These are phyloP conservation scores for Sylvia atricapilla DNA, from an alignment of 2,113 vertebrate species.

Conservation along the genomic window DNA sequence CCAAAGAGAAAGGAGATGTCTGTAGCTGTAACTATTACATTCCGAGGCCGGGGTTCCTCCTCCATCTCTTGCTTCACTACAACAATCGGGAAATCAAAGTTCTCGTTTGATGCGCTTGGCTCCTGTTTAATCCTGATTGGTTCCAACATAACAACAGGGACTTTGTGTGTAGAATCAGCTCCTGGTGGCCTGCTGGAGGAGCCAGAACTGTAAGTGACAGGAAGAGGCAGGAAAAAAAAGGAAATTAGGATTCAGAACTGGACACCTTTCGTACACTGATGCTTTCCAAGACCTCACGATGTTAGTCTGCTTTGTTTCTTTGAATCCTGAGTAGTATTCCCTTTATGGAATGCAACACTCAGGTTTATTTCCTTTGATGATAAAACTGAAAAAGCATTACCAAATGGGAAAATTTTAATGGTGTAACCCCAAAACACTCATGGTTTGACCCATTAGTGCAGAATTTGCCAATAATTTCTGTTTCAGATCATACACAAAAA, in stretches of 20 bases:
- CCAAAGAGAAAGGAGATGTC: background rate
- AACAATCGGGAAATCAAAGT: constrained; percentile 79
- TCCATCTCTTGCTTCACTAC: constrained; percentile 78
- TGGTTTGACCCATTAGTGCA: background rate
- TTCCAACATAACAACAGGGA: constrained; percentile 78
- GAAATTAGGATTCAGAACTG: background rate
- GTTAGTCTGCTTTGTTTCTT: background rate
- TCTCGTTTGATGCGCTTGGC: constrained; percentile 66
- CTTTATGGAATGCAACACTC: background rate
- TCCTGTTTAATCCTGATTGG: constrained; percentile 81
- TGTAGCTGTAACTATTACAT: constrained; percentile 64
- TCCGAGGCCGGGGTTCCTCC: constrained; percentile 71
- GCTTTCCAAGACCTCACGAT: background rate
- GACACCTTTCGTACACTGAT: background rate
- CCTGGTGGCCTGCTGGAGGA: constrained; percentile 78
- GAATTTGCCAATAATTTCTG: background rate
- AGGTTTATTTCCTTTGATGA: background rate
- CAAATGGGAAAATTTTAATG: background rate
- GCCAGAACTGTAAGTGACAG: constrained; percentile 68
- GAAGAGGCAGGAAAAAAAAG: background rate
- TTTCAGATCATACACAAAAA: background rate
- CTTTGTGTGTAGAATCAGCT: constrained; percentile 80
- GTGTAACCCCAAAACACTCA: background rate
- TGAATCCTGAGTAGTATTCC: background rate
- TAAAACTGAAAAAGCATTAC: background rate